Base-by-base conservation (phyloP, 2,113 vertebrate species). In the Carassius auratus region DNA sequence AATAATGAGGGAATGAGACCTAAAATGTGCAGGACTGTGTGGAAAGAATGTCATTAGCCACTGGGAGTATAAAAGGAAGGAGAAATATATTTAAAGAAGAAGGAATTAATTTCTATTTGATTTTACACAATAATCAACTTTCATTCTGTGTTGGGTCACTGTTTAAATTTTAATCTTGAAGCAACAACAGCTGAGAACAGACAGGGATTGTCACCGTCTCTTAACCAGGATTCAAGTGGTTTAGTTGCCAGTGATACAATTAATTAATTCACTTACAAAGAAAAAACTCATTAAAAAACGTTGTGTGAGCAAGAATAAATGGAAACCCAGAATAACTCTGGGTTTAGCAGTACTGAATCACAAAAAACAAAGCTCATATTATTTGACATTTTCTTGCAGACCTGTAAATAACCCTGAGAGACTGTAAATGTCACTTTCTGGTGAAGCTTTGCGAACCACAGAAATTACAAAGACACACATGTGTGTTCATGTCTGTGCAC, bases 361-460 rank as follows among this genome's bases (percentile, higher is more conserved):
- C n/a, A 30, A 66, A 81, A 30, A 81, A 30, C 45, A 66, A 15
- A 42, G 62, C 61, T 50, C 42, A 50, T 80, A 64, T 30, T 64
- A 80, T 81, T 15, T 64, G 61, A 64, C n/a, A 84, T 61, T 84
- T 85, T 85, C 45, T 76, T 62, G 42, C 12, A 45, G 45, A 78
- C 15, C 62, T 64, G 79, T 81, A 81, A 68, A 81, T 66, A 77
- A 78, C 23, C 30, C 4, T 12, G 19, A 68, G 61, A 78, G 84
- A 69, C 13, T 68, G 74, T 52, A 66, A 62, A 62, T 85, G 61
- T 68, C 73, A 64, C 33, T 77, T 55, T 38, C 75, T 66, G 21
- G 38, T 68, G 48, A 55, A 64, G 17, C 55, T 21, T 26, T 50
- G 8, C 26, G 45, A 8, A n/a, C 59, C 59, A 36, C 13, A 3